Evolutionary conservation across 2,113 vertebrate species (phyloP).

Genomic region (Chrysemys picta): DNA sequence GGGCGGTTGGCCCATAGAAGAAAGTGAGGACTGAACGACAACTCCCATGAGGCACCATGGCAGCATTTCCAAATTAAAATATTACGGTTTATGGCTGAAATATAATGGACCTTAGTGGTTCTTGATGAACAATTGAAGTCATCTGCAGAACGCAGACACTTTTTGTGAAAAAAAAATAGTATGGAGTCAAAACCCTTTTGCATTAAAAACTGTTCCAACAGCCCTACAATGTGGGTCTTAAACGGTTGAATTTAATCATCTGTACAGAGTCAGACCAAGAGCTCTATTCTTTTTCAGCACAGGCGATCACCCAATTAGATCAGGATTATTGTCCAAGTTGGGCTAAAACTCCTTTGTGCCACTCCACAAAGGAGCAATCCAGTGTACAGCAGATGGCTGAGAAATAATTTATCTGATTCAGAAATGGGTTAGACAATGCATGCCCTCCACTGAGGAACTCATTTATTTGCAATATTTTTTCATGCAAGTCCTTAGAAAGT

Average conservation of each 20-base stretch:
- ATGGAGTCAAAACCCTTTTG: not conserved
- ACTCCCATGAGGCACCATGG: not conserved
- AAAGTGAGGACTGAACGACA: not conserved
- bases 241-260: not conserved
- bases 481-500: not conserved
- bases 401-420: not conserved
- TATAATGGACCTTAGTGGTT: not conserved
- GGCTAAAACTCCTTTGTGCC: not conserved
- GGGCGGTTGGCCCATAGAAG: not conserved
- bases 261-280: not conserved
- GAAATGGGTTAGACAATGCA: not conserved
- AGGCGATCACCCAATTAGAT: not conserved
- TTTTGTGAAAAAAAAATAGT: not conserved
- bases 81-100: rapidly evolving
- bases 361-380: not conserved
- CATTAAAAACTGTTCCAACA: too few species aligned
- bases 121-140: not conserved
- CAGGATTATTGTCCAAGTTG: not conserved
- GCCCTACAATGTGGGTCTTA: not conserved
- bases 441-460: not conserved
- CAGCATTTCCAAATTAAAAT: not conserved
- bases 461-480: not conserved
- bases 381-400: not conserved
- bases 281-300: not conserved
- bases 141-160: too few species aligned